A percentile compares a stretch with the other conserved stretches of the same genome.
Conservation (phyloP, 2,113 vertebrate genomes). For the Chaetops frenatus region DNA sequence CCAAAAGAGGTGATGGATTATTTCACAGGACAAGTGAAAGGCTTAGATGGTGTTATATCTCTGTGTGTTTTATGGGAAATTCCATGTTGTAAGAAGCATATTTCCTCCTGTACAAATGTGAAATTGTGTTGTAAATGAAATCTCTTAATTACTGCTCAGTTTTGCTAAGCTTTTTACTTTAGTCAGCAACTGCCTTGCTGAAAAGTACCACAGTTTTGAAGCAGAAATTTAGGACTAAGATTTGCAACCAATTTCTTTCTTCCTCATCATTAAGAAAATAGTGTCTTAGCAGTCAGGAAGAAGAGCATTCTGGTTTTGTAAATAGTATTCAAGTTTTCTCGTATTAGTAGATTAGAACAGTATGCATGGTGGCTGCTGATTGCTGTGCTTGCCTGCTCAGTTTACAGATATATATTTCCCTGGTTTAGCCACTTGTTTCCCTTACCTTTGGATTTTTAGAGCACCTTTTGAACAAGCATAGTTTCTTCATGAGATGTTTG, state of each 20-base stretch:
- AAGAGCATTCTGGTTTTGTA: not conserved
- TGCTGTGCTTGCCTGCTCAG: not conserved
- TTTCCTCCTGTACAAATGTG: not conserved
- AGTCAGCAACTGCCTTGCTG: not conserved
- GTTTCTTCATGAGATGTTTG: not conserved
- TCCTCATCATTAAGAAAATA: not conserved
- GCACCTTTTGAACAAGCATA: not conserved
- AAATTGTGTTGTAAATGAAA: slow-evolving; percentile 14
- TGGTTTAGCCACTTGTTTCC: not conserved
- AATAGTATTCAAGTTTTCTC: not conserved
- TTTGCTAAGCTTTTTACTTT: not conserved
- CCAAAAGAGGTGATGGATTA: not conserved
- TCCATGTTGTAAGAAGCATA: not conserved
- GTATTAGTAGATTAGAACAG: not conserved
- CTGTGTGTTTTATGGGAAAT: not conserved
- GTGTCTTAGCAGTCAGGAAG: not conserved
- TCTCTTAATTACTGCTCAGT: slow-evolving; percentile 36
- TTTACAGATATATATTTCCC: not conserved
- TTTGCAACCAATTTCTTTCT: not conserved
- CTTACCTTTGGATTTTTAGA: not conserved
- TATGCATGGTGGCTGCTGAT: not conserved
- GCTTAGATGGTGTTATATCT: not conserved
- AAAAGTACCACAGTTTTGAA: slow-evolving; percentile 9
- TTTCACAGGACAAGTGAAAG: not conserved
- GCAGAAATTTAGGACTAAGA: slow-evolving; percentile 1